Conservation (phyloP, 2,888 invertebrate species). For the Chouioia cunea region DNA sequence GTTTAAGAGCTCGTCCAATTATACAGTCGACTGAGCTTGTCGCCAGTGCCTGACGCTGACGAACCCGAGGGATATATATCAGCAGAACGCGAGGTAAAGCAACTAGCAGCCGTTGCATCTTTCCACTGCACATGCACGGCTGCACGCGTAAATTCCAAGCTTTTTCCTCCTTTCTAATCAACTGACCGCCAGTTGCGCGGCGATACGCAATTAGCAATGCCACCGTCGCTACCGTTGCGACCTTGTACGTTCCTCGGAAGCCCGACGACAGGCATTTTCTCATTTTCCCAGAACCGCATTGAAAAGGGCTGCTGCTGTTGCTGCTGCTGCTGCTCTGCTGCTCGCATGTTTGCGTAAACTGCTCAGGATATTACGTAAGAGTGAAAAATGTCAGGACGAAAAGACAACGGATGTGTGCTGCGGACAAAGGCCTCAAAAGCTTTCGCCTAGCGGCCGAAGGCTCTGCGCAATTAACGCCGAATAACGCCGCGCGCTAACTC, state of each 20-base stretch:
- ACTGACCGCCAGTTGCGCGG: constrained; percentile 13
- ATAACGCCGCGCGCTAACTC: constrained; percentile 53
- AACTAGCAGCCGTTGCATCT: too few relatives aligned
- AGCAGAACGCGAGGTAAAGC: constrained; percentile 53
- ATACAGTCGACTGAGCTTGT: constrained; percentile 61
- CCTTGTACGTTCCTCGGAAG: too few relatives aligned
- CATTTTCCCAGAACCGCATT: constrained; percentile 52
- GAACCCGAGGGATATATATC: constrained; percentile 56
- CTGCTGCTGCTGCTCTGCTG: too few relatives aligned
- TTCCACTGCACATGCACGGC: too few relatives aligned
- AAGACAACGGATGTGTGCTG: constrained; percentile 58
- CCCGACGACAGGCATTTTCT: constrained; percentile 64
- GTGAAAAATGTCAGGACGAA: constrained; percentile 62
- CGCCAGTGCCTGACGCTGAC: constrained; percentile 52
- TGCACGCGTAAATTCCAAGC: too few relatives aligned
- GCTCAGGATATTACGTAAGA: constrained; percentile 66
- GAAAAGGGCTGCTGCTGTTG: constrained; percentile 44
- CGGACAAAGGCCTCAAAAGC: constrained; percentile 65
- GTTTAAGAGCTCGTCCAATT: constrained; percentile 66
- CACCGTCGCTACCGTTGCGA: constrained; percentile 46
- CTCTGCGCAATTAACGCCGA: constrained; percentile 63
- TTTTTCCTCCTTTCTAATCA: constrained; percentile 35
- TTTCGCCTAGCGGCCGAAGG: constrained; percentile 57
- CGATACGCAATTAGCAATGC: constrained; percentile 25
- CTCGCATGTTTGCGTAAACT: constrained; percentile 49